These are phyloP conservation scores for Callipepla squamata DNA, from an alignment of 2,113 vertebrate genomes.

Conservation along the genomic window DNA sequence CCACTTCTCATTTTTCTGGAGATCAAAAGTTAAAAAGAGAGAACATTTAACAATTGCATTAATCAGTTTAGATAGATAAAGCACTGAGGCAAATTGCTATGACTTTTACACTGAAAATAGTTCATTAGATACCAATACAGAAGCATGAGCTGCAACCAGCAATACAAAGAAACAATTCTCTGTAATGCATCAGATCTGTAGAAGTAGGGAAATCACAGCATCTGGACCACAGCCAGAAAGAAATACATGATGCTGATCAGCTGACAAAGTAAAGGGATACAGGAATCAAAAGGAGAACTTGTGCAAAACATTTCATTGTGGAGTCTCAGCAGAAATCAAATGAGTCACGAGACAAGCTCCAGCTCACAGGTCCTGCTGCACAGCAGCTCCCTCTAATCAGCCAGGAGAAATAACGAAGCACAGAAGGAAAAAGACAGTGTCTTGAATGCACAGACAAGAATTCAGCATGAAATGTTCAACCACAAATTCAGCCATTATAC, in stretches of 20 bases:
- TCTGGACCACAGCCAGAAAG: not conserved
- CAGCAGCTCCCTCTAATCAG: conserved; percentile 44
- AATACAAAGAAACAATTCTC: not conserved
- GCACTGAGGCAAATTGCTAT: not conserved
- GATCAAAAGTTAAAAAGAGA: not conserved
- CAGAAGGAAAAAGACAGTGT: not conserved
- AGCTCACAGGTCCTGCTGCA: not conserved
- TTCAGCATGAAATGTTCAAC: conserved; percentile 19
- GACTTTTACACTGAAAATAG: not conserved
- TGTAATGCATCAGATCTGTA: not conserved
- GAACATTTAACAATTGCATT: not conserved
- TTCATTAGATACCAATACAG: not conserved
- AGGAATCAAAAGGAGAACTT: conserved; percentile 54
- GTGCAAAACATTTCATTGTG: conserved; percentile 48
- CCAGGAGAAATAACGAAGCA: conserved; percentile 34
- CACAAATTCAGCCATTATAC: not conserved
- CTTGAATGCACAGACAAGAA: conserved; percentile 15
- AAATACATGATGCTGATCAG: not conserved
- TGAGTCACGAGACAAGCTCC: conserved; percentile 65
- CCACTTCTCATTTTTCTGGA: not conserved
- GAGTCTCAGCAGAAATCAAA: conserved; percentile 44
- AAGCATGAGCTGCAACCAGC: not conserved
- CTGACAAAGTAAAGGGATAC: conserved; percentile 33
- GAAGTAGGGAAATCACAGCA: not conserved
- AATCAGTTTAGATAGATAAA: not conserved